A percentile compares a stretch with the other conserved stretches of the same genome.
phyloP scores from a whole-genome alignment of 2,797 vertebrate species.

The Sebastes itinus region DNA sequence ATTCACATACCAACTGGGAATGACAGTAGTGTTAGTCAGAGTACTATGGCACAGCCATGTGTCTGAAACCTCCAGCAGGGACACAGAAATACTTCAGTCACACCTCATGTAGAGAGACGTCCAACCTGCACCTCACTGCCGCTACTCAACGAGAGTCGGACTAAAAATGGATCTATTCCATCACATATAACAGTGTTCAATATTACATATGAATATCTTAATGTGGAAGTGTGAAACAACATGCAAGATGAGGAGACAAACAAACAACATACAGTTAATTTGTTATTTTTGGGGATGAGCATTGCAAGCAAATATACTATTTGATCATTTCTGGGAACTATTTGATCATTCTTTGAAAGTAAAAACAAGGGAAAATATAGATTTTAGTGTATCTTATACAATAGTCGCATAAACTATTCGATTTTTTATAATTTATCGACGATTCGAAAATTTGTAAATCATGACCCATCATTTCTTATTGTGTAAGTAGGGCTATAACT shows the following conservation, averaged over 20 bases:
- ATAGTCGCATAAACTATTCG: no score
- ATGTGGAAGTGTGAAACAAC: neutral
- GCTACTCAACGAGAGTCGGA: neutral
- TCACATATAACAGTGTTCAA: neutral
- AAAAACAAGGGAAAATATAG: no score
- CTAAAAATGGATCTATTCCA: neutral
- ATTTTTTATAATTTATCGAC: no score
- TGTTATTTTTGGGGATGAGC: neutral
- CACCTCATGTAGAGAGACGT: conserved; percentile 33
- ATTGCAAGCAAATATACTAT: no score
- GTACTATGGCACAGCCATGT: conserved; percentile 26
- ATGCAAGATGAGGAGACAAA: neutral
- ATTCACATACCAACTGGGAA: conserved; percentile 59
- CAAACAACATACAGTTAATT: neutral
- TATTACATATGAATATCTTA: neutral
- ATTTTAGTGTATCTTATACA: no score
- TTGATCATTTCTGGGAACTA: no score
- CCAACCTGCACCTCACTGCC: conserved; percentile 14
- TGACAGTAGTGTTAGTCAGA: conserved; percentile 60
- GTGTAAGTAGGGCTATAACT: neutral
- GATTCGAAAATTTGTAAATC: no score
- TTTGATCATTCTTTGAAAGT: no score
- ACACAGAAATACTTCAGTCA: conserved; percentile 49
- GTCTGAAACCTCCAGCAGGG: conserved; percentile 51
- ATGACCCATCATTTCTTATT: no score